Evolutionary conservation across 1,140 invertebrate species (phyloP), one percentile per base, ranked within the genome.

Genomic region (Neelides sp.): DNA sequence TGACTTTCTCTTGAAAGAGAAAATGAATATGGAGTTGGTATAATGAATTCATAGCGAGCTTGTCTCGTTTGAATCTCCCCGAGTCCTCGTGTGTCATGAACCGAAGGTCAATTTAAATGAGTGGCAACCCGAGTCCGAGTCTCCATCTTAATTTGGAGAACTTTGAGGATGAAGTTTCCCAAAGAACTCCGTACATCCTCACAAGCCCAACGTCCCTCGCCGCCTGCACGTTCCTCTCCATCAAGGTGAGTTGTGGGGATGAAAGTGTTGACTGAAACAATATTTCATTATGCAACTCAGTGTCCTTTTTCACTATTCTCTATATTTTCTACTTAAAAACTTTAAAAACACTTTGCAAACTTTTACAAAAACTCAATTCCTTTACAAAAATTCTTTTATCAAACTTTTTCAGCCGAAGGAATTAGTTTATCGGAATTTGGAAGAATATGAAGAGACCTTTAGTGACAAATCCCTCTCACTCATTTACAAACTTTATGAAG

Each of bases 91-190:
- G n/a, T n/a, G n/a, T n/a, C n/a, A n/a, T n/a, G n/a, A n/a, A n/a
- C n/a, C n/a, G n/a, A n/a, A n/a, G n/a, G n/a, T n/a, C n/a, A n/a
- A n/a, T n/a, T n/a, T n/a, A n/a, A n/a, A n/a, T n/a, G n/a, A n/a
- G n/a, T n/a, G n/a, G n/a, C n/a, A n/a, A n/a, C n/a, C n/a, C n/a
- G n/a, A n/a, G n/a, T n/a, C n/a, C n/a, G n/a, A n/a, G n/a, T n/a
- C n/a, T n/a, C n/a, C n/a, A n/a, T 54, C 26, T 59, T 22, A 50
- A 59, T 30, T 27, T 61, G 46, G 55, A 61, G 17, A 61, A 61
- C 37, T 61, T 61, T 43, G 58, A 61, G 34, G 49, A 49, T 23
- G 42, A 22, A 5, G 26, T 52, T 12, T 30, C 39, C 22, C 23
- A 36, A 26, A 32, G 34, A 13, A 57, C 58, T 12, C 58, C 58